Evolutionary conservation across 2,113 vertebrate species (phyloP).

Genomic region (Anolis sagrei): DNA sequence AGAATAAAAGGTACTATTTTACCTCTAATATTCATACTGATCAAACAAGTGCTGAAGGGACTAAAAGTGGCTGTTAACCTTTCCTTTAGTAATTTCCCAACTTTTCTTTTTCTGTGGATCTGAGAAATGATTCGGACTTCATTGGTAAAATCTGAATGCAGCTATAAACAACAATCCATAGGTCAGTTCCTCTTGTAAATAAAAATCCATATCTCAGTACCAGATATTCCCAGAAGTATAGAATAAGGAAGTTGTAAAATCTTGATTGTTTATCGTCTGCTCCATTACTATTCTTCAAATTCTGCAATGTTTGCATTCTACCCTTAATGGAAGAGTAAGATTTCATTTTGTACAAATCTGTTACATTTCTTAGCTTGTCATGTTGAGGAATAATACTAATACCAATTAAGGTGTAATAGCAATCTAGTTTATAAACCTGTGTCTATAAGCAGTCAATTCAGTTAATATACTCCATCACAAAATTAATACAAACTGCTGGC

Average conservation of each 20-base stretch:
- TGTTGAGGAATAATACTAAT: neutral
- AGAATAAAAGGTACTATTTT: neutral
- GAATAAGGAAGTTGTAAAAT: neutral
- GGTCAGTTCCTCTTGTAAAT: too few relatives aligned
- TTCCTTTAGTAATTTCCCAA: conserved; percentile 17
- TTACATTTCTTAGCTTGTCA: neutral
- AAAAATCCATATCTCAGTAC: neutral
- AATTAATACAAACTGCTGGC: neutral
- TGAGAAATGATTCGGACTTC: conserved; percentile 29
- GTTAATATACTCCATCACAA: neutral
- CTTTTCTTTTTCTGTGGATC: neutral
- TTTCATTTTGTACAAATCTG: accelerated
- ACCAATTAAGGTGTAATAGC: neutral
- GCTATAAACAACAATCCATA: neutral
- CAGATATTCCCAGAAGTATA: neutral
- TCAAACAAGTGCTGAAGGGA: conserved; percentile 25
- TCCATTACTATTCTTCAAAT: conserved; percentile 22
- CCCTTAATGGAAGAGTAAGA: conserved; percentile 10
- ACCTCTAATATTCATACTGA: conserved; percentile 18
- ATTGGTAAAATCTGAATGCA: neutral
- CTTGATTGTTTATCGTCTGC: conserved; percentile 3
- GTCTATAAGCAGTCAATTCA: neutral
- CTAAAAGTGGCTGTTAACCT: conserved; percentile 14
- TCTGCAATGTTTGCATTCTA: neutral
- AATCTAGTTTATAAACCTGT: neutral